Conservation (phyloP, 2,797 vertebrate genomes). For the Sebastes hubbsi region DNA sequence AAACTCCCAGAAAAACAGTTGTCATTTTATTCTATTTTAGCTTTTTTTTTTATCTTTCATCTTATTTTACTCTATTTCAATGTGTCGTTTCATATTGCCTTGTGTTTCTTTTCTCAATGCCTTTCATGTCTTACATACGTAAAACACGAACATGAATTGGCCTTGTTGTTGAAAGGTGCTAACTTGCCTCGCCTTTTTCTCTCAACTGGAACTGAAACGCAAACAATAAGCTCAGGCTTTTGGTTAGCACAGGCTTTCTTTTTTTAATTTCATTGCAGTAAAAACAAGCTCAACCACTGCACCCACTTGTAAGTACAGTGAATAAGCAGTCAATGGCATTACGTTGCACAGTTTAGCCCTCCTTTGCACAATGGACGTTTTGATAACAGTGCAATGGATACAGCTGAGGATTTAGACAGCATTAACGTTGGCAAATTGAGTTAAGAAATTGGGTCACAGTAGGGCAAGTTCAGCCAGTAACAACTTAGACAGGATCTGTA, state of each 20-base stretch:
- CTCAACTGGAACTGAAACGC: slow-evolving; percentile 21
- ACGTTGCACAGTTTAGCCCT: slow-evolving; percentile 52
- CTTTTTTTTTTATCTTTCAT: not conserved
- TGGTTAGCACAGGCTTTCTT: slow-evolving; percentile 10
- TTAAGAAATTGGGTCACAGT: slow-evolving; percentile 57
- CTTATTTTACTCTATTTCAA: not conserved
- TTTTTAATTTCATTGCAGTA: slow-evolving; percentile 5
- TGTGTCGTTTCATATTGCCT: not conserved
- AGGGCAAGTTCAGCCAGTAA: slow-evolving; percentile 32
- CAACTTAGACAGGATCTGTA: slow-evolving; percentile 13
- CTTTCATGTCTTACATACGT: not conserved
- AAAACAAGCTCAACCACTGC: slow-evolving; percentile 43
- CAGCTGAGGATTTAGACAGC: slow-evolving; percentile 59
- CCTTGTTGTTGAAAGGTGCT: not conserved
- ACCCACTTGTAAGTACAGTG: slow-evolving; percentile 30
- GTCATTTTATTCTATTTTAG: not conserved
- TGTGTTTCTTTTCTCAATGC: not conserved
- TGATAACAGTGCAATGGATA: slow-evolving; percentile 71
- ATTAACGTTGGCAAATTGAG: slow-evolving; percentile 51
- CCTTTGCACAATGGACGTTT: slow-evolving; percentile 62
- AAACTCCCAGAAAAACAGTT: not conserved
- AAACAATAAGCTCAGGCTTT: slow-evolving; percentile 25
- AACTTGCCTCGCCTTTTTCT: not conserved
- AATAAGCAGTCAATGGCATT: slow-evolving; percentile 58
- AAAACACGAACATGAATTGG: not conserved